Conservation (phyloP, 2,113 vertebrate species). For the Myotis davidii region DNA sequence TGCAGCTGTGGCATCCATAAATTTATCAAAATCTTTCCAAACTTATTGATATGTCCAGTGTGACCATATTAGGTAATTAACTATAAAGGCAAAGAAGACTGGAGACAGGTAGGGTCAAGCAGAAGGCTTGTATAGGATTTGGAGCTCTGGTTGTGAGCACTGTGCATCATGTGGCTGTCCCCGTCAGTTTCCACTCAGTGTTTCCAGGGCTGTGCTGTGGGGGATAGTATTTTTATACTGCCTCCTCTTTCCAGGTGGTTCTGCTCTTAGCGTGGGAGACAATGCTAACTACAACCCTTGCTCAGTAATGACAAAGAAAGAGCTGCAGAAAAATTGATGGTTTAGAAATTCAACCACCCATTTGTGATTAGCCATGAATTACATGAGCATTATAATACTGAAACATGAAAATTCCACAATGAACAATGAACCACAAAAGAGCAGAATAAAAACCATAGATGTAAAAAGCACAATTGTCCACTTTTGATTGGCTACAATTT, state of each 20-base stretch:
- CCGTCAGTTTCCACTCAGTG: not conserved
- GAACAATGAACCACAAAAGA: not conserved
- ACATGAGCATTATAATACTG: not conserved
- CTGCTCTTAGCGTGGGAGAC: not conserved
- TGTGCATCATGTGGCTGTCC: no score
- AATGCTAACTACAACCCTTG: not conserved
- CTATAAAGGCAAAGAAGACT: not conserved
- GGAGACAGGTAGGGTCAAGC: not conserved
- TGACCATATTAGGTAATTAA: not conserved
- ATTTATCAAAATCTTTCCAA: not conserved
- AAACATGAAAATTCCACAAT: not conserved
- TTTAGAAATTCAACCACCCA: not conserved
- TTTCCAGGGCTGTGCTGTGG: not conserved
- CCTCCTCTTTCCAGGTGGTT: not conserved
- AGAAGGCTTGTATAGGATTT: not conserved
- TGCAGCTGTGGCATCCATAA: not conserved
- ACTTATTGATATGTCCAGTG: not conserved
- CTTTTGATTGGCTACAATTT: not conserved
- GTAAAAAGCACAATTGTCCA: not conserved
- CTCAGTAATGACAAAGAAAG: not conserved
- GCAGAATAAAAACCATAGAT: not conserved
- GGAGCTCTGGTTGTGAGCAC: not conserved
- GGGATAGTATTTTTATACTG: not conserved
- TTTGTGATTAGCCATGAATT: not conserved
- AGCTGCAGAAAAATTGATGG: not conserved